Evolutionary conservation across 2,797 vertebrate species (phyloP).

Genomic region (Brachyrhaphis roseni): DNA sequence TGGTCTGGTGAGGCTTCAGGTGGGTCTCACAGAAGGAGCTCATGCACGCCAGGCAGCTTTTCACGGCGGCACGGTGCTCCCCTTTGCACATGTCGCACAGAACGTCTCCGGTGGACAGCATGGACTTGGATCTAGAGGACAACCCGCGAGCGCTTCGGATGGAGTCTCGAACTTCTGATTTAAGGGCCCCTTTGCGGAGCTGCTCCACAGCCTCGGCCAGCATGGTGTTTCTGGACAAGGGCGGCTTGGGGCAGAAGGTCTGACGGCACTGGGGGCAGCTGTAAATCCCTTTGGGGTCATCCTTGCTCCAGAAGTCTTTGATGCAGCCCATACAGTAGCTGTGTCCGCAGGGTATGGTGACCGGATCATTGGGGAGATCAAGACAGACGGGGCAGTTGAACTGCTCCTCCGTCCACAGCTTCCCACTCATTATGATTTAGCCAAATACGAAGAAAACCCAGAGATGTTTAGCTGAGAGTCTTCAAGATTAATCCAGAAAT

Average conservation of each 20-base stretch:
- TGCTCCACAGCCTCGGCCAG: conserved; percentile 84
- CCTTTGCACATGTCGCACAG: conserved; percentile 79
- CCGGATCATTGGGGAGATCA: conserved; percentile 82
- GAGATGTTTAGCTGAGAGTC: neutral
- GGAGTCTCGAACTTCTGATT: conserved; percentile 63
- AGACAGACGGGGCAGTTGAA: conserved; percentile 86
- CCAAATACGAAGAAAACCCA: neutral
- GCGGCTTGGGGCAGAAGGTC: conserved; percentile 78
- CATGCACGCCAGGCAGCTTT: conserved; percentile 83
- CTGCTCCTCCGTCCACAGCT: conserved; percentile 85
- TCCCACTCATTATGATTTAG: conserved; percentile 62
- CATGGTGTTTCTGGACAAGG: conserved; percentile 83
- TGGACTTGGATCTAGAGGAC: conserved; percentile 36
- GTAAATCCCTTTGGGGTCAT: conserved; percentile 75
- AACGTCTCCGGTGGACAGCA: conserved; percentile 53
- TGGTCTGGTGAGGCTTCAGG: conserved; percentile 79
- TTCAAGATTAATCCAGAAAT: neutral
- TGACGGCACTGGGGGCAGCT: conserved; percentile 84
- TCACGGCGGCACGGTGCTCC: conserved; percentile 64
- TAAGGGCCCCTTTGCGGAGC: conserved; percentile 71
- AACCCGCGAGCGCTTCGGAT: conserved; percentile 52
- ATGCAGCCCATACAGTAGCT: conserved; percentile 86
- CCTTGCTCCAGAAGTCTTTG: conserved; percentile 82
- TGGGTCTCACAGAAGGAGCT: conserved; percentile 80
- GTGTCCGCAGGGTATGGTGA: conserved; percentile 86